Conservation (phyloP, 2,797 vertebrate genomes). For the Bradypus variegatus region DNA sequence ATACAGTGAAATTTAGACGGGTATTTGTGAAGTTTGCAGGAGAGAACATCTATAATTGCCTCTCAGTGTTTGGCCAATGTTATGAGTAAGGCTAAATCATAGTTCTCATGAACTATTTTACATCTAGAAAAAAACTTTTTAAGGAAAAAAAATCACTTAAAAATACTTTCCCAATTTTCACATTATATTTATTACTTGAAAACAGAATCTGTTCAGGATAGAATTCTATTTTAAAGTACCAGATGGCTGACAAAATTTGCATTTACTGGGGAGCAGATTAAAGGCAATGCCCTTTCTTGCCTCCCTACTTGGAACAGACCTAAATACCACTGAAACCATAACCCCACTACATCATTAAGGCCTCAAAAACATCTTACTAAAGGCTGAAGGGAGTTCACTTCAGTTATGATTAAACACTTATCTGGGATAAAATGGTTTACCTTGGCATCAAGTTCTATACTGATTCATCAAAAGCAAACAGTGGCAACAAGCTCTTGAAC, state of each 20-base stretch:
- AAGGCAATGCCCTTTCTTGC: constrained; percentile 25
- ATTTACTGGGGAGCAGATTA: constrained; percentile 10
- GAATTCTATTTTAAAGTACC: neutral
- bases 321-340: neutral
- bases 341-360: neutral
- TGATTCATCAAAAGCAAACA: neutral
- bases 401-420: constrained; percentile 13
- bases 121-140: neutral
- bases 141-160: neutral
- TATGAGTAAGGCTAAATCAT: neutral
- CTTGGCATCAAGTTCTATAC: neutral
- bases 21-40: neutral
- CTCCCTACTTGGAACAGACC: neutral
- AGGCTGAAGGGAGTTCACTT: neutral
- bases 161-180: neutral
- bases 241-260: neutral
- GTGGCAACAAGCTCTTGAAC: neutral
- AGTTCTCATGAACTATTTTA: neutral
- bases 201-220: neutral
- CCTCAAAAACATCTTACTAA: constrained; percentile 32
- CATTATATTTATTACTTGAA: neutral
- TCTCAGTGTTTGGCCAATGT: neutral
- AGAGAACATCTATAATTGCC: neutral
- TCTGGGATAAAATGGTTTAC: neutral
- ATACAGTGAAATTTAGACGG: neutral